Conservation (phyloP, 2,888 invertebrate genomes). For the Tubulanus polymorphus region DNA sequence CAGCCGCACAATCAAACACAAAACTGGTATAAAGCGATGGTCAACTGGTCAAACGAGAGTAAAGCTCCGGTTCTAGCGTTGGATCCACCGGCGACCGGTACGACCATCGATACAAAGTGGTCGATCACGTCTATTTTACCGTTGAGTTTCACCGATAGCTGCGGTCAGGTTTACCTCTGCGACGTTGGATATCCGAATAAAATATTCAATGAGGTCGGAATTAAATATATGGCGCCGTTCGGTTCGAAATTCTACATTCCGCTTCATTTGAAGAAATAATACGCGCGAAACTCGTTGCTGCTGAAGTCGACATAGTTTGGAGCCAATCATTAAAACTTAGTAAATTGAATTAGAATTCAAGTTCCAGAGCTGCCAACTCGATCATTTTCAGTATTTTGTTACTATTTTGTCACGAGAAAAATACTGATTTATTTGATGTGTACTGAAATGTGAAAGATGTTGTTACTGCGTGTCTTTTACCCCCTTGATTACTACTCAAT, state of each 20-base stretch:
- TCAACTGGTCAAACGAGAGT: constrained; percentile 68
- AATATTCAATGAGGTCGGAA: constrained; percentile 71
- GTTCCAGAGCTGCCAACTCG: no score
- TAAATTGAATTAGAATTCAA: no score
- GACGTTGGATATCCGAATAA: constrained; percentile 77
- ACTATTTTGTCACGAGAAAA: no score
- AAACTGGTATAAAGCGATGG: constrained; percentile 57
- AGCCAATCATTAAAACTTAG: no score
- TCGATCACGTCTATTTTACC: constrained; percentile 71
- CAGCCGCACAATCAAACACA: constrained; percentile 26
- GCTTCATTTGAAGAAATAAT: constrained; percentile 48
- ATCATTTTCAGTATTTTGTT: no score
- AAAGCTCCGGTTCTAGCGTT: constrained; percentile 71
- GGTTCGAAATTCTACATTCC: constrained; percentile 78
- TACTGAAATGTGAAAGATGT: no score
- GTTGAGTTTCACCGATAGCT: constrained; percentile 60
- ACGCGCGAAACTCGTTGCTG: no score
- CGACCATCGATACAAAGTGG: constrained; percentile 60
- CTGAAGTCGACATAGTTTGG: no score
- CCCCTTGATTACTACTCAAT: no score
- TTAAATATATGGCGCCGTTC: constrained; percentile 80
- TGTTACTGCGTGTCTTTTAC: no score
- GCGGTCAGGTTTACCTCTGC: constrained; percentile 71
- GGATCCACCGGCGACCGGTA: constrained; percentile 69
- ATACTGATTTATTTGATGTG: no score